A percentile compares a stretch with the other conserved stretches of the same genome.
These are phyloP conservation scores for Rhinopomastus cyanomelas DNA, from an alignment of 2,113 vertebrate species.

Conservation along the genomic window DNA sequence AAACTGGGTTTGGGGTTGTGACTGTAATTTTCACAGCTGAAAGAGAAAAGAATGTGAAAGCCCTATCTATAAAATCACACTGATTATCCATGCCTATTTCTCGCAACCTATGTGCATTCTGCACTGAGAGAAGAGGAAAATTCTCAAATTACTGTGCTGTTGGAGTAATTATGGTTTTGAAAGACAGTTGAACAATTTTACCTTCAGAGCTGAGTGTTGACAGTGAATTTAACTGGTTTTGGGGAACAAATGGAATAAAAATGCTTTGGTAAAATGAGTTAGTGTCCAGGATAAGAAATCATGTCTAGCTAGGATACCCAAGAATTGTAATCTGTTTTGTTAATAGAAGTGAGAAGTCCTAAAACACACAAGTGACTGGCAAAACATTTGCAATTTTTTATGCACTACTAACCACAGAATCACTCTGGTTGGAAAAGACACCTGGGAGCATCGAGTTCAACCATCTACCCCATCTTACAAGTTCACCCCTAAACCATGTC, in stretches of 20 bases:
- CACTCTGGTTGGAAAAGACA: too few relatives aligned
- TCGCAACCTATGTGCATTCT: not conserved
- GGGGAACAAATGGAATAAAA: not conserved
- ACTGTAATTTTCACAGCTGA: not conserved
- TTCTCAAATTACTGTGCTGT: not conserved
- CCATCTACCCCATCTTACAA: too few relatives aligned
- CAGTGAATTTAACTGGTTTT: not conserved
- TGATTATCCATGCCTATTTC: not conserved
- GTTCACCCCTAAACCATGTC: too few relatives aligned
- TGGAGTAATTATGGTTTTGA: not conserved
- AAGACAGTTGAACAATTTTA: not conserved
- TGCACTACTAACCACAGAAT: not conserved
- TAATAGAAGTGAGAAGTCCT: not conserved
- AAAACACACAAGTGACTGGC: not conserved
- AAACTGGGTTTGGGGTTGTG: not conserved
- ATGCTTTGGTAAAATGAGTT: not conserved
- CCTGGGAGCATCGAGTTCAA: too few relatives aligned
- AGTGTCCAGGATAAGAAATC: not conserved
- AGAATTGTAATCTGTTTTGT: not conserved
- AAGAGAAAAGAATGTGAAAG: not conserved
- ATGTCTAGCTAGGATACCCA: not conserved
- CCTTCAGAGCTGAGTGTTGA: not conserved
- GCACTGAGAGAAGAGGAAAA: not conserved
- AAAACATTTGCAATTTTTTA: not conserved
- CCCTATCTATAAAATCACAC: not conserved